Evolutionary conservation across 1,140 invertebrate species (phyloP).

Genomic region (Araneus ventricosus): DNA sequence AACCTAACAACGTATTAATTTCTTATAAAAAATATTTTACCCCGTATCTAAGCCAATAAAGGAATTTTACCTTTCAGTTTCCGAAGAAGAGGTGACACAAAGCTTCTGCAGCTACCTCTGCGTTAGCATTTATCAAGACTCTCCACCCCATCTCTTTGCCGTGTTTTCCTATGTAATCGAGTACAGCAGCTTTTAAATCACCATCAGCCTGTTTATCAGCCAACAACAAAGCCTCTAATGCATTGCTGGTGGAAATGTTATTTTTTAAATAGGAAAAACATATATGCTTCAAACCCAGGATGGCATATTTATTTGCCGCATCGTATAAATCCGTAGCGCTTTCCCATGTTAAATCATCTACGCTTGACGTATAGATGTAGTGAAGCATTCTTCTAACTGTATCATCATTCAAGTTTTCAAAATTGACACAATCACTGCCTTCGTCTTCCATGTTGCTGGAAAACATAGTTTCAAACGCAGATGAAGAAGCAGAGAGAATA

Average conservation of each 20-base stretch:
- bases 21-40: no score
- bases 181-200: neutral
- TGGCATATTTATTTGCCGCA: neutral
- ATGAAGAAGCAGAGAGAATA: conserved; percentile 79
- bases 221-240: neutral
- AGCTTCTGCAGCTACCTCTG: neutral
- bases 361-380: neutral
- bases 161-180: neutral
- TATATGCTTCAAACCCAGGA: neutral
- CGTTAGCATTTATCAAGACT: neutral
- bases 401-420: neutral
- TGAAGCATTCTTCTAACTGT: neutral
- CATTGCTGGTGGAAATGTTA: neutral
- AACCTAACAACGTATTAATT: no score
- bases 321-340: neutral
- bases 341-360: neutral
- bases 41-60: no score
- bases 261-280: neutral
- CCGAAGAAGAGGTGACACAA: neutral
- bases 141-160: neutral
- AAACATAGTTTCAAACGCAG: conserved; percentile 79
- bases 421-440: neutral
- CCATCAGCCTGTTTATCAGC: neutral
- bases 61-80: no score
- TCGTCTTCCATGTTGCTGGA: conserved; percentile 76